A percentile compares a stretch with the other conserved stretches of the same genome.
Conservation (phyloP, 2,113 vertebrate genomes). For the Platanista minor region DNA sequence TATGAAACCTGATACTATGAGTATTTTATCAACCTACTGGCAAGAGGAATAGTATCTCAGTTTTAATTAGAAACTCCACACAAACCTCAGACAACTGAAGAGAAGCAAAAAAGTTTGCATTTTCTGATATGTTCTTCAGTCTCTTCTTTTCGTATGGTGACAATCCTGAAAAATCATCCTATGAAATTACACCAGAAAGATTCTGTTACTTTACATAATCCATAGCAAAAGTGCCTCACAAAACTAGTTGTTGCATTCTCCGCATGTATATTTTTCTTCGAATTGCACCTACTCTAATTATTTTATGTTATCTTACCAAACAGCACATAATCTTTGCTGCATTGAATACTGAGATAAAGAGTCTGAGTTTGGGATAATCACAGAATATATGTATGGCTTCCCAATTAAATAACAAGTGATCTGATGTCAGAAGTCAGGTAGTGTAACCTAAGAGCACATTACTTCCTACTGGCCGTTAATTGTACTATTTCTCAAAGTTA, state of each 20-base stretch:
- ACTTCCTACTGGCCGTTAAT: neutral
- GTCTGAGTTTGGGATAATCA: neutral
- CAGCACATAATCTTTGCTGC: neutral
- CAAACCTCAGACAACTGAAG: slow-evolving; percentile 82
- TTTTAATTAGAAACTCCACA: neutral
- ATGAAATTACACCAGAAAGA: slow-evolving; percentile 44
- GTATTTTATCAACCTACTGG: neutral
- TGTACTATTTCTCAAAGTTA: neutral
- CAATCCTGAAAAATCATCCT: slow-evolving; percentile 69
- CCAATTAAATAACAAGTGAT: neutral
- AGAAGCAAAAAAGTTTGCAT: slow-evolving; percentile 84
- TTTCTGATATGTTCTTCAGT: slow-evolving; percentile 84
- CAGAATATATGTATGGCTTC: neutral
- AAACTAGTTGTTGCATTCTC: neutral
- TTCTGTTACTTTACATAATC: neutral
- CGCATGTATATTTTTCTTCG: neutral
- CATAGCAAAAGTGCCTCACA: neutral
- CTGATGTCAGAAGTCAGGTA: neutral
- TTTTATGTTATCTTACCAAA: neutral
- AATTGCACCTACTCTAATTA: neutral
- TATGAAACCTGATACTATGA: neutral
- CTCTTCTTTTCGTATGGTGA: slow-evolving; percentile 83
- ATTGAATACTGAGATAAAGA: neutral
- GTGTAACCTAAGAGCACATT: neutral
- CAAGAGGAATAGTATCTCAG: neutral